Evolutionary conservation across 2,888 invertebrate species (phyloP).

Genomic region (Zaprionus bogoriensis): DNA sequence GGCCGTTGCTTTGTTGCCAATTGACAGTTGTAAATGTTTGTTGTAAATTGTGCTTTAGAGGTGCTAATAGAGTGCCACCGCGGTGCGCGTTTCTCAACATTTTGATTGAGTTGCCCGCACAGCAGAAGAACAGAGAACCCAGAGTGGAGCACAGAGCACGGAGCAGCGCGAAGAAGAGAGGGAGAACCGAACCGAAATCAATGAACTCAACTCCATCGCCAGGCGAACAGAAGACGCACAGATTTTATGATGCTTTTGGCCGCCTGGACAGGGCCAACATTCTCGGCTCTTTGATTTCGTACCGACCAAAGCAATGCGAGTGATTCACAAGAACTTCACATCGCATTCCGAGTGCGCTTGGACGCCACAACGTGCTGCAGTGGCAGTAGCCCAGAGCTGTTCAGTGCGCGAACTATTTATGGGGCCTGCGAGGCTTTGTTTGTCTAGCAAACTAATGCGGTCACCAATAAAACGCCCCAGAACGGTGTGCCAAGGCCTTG

Average conservation of each 20-base stretch:
- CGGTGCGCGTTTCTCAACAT: slow-evolving; percentile 71
- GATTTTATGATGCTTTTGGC: slow-evolving; percentile 69
- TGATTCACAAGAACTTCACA: slow-evolving; percentile 75
- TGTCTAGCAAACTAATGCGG: slow-evolving; percentile 64
- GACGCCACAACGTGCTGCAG: slow-evolving; percentile 21
- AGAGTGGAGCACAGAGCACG: too few species aligned
- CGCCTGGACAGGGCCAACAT: slow-evolving; percentile 15
- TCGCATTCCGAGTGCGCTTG: slow-evolving; percentile 14
- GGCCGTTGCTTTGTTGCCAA: slow-evolving; percentile 71
- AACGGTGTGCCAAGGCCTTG: neutral
- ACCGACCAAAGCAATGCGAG: slow-evolving; percentile 58
- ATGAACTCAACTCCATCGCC: slow-evolving; percentile 62
- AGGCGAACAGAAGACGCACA: slow-evolving; percentile 39
- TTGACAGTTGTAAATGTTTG: slow-evolving; percentile 80
- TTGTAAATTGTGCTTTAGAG: slow-evolving; percentile 78
- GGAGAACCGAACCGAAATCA: slow-evolving; percentile 51
- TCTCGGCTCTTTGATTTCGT: slow-evolving; percentile 64
- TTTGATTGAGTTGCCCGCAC: slow-evolving; percentile 64
- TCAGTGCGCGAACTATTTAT: slow-evolving; percentile 71
- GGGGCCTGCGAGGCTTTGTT: slow-evolving; percentile 55
- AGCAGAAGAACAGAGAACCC: too few species aligned
- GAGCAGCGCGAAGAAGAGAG: too few species aligned
- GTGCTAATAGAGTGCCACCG: slow-evolving; percentile 80
- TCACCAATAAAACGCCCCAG: slow-evolving; percentile 42
- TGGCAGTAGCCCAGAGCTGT: slow-evolving; percentile 61